Evolutionary conservation across 2,113 vertebrate genomes (phyloP).

Genomic region (Rafetus swinhoei): DNA sequence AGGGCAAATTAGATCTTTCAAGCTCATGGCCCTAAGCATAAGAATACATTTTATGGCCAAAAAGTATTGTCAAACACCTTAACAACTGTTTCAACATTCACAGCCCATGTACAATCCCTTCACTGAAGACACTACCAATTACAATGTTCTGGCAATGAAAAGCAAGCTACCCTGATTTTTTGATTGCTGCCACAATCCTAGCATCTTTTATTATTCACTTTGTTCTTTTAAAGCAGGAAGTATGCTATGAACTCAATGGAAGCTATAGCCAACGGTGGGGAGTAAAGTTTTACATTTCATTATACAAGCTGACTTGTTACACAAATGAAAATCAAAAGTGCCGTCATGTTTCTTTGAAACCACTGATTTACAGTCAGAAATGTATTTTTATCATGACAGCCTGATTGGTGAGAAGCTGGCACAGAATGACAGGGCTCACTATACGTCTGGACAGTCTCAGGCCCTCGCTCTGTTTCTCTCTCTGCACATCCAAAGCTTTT

Average conservation of each 20-base stretch:
- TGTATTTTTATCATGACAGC: constrained; percentile 8
- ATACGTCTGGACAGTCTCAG: not conserved
- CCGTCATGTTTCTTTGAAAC: not conserved
- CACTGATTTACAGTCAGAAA: not conserved
- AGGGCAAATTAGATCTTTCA: not conserved
- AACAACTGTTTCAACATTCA: not conserved
- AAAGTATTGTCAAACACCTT: not conserved
- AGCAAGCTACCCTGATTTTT: not conserved
- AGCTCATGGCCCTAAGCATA: not conserved
- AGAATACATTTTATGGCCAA: not conserved
- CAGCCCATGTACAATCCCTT: not conserved
- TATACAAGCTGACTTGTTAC: not conserved
- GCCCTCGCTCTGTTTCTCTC: not conserved
- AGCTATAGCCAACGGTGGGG: not conserved
- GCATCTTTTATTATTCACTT: not conserved
- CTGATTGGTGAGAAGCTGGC: constrained; percentile 7
- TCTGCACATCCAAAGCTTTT: constrained; percentile 22
- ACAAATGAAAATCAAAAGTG: not conserved
- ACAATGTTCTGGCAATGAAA: not conserved
- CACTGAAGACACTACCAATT: not conserved
- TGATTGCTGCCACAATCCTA: not conserved
- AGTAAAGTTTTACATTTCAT: constrained; percentile 14
- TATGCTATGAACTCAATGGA: not conserved
- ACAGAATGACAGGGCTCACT: not conserved
- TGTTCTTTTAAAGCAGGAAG: constrained; percentile 13